phyloP scores from a whole-genome alignment of 1,140 invertebrate genomes.

The Zaprionus nigranus region DNA sequence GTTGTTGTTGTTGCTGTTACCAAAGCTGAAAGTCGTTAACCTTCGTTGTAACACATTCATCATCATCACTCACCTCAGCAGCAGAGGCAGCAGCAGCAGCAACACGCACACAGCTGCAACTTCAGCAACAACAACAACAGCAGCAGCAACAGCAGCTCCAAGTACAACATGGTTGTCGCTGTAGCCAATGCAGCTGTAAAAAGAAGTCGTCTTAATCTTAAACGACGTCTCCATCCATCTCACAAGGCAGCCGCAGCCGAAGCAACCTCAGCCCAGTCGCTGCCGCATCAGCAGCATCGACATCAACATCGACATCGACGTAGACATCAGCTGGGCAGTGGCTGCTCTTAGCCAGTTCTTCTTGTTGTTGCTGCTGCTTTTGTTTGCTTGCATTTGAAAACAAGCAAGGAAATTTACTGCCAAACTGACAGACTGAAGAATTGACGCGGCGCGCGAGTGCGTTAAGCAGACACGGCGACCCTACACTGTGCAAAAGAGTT shows the following conservation, averaged over 20 bases:
- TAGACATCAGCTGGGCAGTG: conserved; percentile 51
- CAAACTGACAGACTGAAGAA: conserved; percentile 59
- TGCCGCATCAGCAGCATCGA: conserved; percentile 15
- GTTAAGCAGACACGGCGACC: conserved; percentile 24
- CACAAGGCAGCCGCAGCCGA: conserved; percentile 52
- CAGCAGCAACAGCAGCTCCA: conserved; percentile 38
- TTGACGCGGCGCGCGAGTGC: conserved; percentile 34
- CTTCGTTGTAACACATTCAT: conserved; percentile 83
- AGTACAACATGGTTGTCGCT: conserved; percentile 52
- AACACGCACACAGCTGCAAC: conserved; percentile 41
- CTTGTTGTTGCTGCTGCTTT: conserved; percentile 40
- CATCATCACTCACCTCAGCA: conserved; percentile 79
- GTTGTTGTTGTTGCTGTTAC: conserved; percentile 58
- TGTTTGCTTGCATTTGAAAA: conserved; percentile 71
- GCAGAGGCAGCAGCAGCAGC: conserved; percentile 42
- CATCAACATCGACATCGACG: conserved; percentile 17
- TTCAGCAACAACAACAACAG: conserved; percentile 45
- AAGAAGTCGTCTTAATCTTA: conserved; percentile 83
- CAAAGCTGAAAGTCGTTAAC: conserved; percentile 83
- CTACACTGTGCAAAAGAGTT: conserved; percentile 4
- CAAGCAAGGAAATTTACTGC: conserved; percentile 65
- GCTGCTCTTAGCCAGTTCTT: conserved; percentile 73
- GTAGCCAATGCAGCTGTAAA: conserved; percentile 65
- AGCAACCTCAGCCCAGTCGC: conserved; percentile 14
- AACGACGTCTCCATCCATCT: conserved; percentile 82